Conservation (phyloP, 2,888 invertebrate species). For the Heliconius erato region DNA sequence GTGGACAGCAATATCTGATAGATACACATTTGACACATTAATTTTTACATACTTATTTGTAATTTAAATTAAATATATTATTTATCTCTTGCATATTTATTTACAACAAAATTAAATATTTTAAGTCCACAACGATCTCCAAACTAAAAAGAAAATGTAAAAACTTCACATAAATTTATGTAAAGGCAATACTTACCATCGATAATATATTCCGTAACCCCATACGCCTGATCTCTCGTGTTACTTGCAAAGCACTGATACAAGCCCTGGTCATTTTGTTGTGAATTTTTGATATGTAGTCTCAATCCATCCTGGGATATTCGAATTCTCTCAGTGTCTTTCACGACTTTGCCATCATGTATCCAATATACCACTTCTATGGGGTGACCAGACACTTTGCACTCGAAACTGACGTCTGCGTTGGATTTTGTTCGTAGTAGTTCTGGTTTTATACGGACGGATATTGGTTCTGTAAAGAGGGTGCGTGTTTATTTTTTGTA, state of each 20-base stretch:
- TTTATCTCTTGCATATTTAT: too few relatives aligned
- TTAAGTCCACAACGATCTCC: too few relatives aligned
- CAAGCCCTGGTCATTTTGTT: slow-evolving; percentile 94
- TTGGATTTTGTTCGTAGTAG: slow-evolving; percentile 93
- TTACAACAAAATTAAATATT: too few relatives aligned
- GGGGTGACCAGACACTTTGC: slow-evolving; percentile 95
- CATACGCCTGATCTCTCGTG: slow-evolving; percentile 93
- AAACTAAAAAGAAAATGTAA: too few relatives aligned
- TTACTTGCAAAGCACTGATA: slow-evolving; percentile 96
- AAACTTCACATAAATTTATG: background rate
- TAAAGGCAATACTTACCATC: slow-evolving; percentile 87
- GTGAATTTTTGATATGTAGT: slow-evolving; percentile 88
- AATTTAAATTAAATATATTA: too few relatives aligned
- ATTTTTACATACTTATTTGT: too few relatives aligned
- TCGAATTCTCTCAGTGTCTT: slow-evolving; percentile 86
- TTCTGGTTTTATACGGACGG: slow-evolving; percentile 92
- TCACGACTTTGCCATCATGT: slow-evolving; percentile 90
- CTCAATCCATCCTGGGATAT: slow-evolving; percentile 80
- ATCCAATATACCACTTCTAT: slow-evolving; percentile 92
- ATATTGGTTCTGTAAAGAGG: slow-evolving; percentile 89
- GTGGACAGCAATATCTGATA: too few relatives aligned
- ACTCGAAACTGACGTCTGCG: slow-evolving; percentile 93
- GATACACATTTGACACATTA: too few relatives aligned
- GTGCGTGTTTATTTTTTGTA: background rate
- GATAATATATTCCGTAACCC: slow-evolving; percentile 91